phyloP scores from a whole-genome alignment of 2,888 invertebrate species.

The Scaptomyza tumidula region DNA sequence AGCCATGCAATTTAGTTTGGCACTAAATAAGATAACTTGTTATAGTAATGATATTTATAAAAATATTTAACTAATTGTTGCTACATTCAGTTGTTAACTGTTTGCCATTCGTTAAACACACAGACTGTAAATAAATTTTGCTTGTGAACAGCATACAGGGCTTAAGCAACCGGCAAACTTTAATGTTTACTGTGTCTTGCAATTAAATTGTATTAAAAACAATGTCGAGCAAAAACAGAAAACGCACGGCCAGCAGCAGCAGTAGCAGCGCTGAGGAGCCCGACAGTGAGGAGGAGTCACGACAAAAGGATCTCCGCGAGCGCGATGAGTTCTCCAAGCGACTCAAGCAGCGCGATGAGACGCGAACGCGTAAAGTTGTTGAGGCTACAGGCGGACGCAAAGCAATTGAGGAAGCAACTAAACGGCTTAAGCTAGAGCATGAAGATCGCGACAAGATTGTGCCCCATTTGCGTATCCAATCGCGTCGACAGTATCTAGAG shows the following conservation, averaged over 20 bases:
- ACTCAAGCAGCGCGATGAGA: slow-evolving; percentile 94
- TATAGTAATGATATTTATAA: too few relatives aligned
- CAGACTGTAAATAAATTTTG: neutral
- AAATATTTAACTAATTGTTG: neutral
- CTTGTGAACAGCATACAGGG: slow-evolving; percentile 25
- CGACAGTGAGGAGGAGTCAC: slow-evolving; percentile 92
- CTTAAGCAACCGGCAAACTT: slow-evolving; percentile 16
- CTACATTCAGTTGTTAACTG: neutral
- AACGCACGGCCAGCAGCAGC: slow-evolving; percentile 64
- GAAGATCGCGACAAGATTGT: slow-evolving; percentile 94
- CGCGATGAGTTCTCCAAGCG: slow-evolving; percentile 97
- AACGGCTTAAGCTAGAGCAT: slow-evolving; percentile 93
- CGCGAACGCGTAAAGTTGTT: slow-evolving; percentile 92
- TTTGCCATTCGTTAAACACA: neutral
- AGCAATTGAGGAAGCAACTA: slow-evolving; percentile 94
- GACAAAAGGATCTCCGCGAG: slow-evolving; percentile 94
- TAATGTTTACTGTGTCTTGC: slow-evolving; percentile 19
- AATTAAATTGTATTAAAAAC: neutral
- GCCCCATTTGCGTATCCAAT: slow-evolving; percentile 94
- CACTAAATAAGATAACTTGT: neutral
- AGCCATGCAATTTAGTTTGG: neutral
- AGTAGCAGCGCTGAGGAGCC: slow-evolving; percentile 82
- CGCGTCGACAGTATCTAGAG: slow-evolving; percentile 96
- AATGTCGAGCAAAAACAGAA: slow-evolving; percentile 76
- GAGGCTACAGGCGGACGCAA: slow-evolving; percentile 88